A percentile compares a stretch with the other conserved stretches of the same genome.
phyloP scores from a whole-genome alignment of 2,888 invertebrate species.

The Ypsolopha scabrella region DNA sequence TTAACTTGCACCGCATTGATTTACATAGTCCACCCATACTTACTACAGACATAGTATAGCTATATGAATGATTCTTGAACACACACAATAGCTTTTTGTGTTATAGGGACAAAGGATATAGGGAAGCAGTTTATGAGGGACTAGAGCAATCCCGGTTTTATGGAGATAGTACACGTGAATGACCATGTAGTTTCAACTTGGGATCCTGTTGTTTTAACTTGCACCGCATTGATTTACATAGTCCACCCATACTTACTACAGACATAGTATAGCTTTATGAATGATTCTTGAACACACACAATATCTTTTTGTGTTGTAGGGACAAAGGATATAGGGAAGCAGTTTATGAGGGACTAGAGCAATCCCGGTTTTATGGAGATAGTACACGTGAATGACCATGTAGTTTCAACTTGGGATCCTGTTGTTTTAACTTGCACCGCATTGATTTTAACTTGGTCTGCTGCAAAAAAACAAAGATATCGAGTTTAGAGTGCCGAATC shows the following conservation, averaged over 20 bases:
- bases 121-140: conserved; percentile 19
- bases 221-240: background rate
- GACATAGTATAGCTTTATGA: background rate
- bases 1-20: background rate
- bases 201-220: background rate
- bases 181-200: conserved; percentile 4
- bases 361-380: conserved; percentile 7
- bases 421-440: background rate
- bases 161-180: conserved; percentile 7
- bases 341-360: conserved; percentile 18
- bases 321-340: conserved; percentile 8
- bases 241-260: too few species aligned
- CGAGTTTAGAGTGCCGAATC: too few species aligned
- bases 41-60: too few species aligned
- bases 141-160: conserved; percentile 12
- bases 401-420: background rate
- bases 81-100: conserved; percentile 5
- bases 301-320: conserved; percentile 4
- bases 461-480: too few species aligned
- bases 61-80: conserved; percentile 1
- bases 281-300: conserved; percentile 2
- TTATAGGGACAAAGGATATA: conserved; percentile 1
- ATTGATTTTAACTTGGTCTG: too few species aligned
- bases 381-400: conserved; percentile 10
- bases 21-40: background rate